Evolutionary conservation across 2,113 vertebrate genomes (phyloP).

Genomic region (Amphiprion ocellaris): DNA sequence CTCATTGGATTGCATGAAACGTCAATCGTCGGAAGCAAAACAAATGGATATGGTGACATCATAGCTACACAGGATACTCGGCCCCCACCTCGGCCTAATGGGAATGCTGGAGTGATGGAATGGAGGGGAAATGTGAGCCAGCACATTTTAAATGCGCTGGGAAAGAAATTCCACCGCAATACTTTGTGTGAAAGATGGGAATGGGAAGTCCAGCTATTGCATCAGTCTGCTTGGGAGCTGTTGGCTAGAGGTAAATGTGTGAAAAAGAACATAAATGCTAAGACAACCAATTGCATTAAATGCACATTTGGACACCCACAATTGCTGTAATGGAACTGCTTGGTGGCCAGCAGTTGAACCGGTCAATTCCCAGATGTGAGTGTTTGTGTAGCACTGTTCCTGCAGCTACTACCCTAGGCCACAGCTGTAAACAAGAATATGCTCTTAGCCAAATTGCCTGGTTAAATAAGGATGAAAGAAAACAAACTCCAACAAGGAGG

Average conservation of each 20-base stretch:
- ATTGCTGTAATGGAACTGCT: slow-evolving; percentile 14
- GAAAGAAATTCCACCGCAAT: slow-evolving; percentile 18
- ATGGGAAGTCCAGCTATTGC: background rate
- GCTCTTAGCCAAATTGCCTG: slow-evolving; percentile 61
- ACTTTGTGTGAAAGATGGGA: slow-evolving; percentile 11
- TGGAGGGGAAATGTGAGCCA: background rate
- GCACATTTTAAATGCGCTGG: slow-evolving; percentile 5
- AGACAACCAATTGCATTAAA: slow-evolving; percentile 24
- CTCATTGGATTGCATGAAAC: slow-evolving; percentile 46
- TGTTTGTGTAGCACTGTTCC: slow-evolving; percentile 47
- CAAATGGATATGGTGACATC: slow-evolving; percentile 9
- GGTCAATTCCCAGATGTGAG: slow-evolving; percentile 43
- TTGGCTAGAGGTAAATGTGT: slow-evolving; percentile 16
- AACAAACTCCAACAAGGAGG: slow-evolving; percentile 42
- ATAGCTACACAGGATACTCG: background rate
- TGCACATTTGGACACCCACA: slow-evolving; percentile 18
- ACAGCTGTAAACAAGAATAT: slow-evolving; percentile 73
- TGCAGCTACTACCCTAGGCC: slow-evolving; percentile 48
- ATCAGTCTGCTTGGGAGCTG: slow-evolving; percentile 23
- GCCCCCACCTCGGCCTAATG: background rate
- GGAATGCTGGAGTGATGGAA: slow-evolving; percentile 12
- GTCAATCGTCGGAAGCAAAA: slow-evolving; percentile 43
- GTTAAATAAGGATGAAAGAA: slow-evolving; percentile 61
- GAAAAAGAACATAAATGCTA: slow-evolving; percentile 20
- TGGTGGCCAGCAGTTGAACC: slow-evolving; percentile 12